Conservation (phyloP, 2,888 invertebrate species). For the Athalia cordata region DNA sequence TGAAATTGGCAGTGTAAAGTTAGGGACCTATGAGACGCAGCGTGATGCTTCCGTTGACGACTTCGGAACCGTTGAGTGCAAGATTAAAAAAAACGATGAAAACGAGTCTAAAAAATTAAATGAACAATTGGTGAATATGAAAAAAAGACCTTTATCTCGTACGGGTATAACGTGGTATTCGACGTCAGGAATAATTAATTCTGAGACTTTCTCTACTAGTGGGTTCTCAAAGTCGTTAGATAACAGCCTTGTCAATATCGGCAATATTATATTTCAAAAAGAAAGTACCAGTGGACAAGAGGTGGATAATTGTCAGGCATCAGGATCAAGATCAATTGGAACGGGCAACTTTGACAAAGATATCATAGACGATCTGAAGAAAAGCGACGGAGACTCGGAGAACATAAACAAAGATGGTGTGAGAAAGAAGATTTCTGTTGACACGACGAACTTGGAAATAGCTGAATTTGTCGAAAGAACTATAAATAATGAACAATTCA, state of each 20-base stretch:
- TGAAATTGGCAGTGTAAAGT: neutral
- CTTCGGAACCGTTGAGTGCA: conserved; percentile 25
- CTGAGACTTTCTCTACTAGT: conserved; percentile 60
- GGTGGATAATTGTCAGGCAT: conserved; percentile 34
- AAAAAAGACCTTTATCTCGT: conserved; percentile 26
- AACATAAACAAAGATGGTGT: neutral
- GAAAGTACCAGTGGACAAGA: conserved; percentile 21
- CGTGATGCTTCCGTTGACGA: neutral
- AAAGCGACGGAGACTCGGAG: neutral
- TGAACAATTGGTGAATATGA: neutral
- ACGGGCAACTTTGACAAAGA: neutral
- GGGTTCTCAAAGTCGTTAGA: conserved; percentile 64
- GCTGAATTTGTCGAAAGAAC: conserved; percentile 28
- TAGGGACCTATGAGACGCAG: neutral
- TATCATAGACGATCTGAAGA: neutral
- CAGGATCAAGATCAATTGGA: conserved; percentile 15
- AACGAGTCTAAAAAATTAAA: conserved; percentile 52
- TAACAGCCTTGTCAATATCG: conserved; percentile 64
- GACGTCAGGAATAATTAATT: conserved; percentile 61
- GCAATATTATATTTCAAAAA: conserved; percentile 54
- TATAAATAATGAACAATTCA: neutral
- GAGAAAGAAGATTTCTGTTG: conserved; percentile 41
- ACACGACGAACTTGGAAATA: conserved; percentile 39
- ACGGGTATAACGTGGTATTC: conserved; percentile 55
- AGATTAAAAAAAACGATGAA: conserved; percentile 50